Conservation (phyloP, 2,888 invertebrate species). For the Itoplectis maculator region DNA sequence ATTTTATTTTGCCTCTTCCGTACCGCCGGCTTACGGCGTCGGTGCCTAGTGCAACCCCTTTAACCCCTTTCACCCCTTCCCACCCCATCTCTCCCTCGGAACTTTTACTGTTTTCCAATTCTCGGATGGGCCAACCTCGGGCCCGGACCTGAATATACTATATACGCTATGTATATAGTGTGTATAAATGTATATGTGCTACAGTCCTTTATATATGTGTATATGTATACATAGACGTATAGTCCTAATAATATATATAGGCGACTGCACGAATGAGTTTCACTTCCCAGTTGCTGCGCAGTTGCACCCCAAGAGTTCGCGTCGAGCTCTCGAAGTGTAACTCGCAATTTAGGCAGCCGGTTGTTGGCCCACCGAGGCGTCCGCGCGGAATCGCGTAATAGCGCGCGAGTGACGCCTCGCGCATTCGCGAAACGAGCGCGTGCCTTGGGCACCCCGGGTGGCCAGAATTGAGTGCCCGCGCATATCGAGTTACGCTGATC, state of each 20-base stretch:
- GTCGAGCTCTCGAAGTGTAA: constrained; percentile 29
- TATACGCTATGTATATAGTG: background rate
- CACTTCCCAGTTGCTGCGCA: background rate
- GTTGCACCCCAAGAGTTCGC: background rate
- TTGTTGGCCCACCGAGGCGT: constrained; percentile 40
- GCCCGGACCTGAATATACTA: too few relatives aligned
- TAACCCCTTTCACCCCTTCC: constrained; percentile 16
- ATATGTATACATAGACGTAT: too few relatives aligned
- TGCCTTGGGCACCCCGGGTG: constrained; percentile 52
- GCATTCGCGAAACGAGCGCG: constrained; percentile 39
- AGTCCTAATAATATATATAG: too few relatives aligned
- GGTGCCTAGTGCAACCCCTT: constrained; percentile 40
- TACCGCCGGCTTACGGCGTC: background rate
- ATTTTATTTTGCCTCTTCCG: constrained; percentile 69
- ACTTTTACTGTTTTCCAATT: constrained; percentile 76
- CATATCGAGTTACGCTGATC: constrained; percentile 70
- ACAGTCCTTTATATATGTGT: too few relatives aligned
- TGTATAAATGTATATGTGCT: background rate
- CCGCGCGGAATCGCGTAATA: constrained; percentile 42
- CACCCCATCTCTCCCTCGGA: constrained; percentile 52
- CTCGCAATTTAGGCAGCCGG: constrained; percentile 19
- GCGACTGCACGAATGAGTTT: background rate
- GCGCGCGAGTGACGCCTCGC: constrained; percentile 39
- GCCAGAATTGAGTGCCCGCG: constrained; percentile 62
- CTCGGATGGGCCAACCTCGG: constrained; percentile 65